phyloP scores from a whole-genome alignment of 2,797 vertebrate genomes.

The Trachurus trachurus region DNA sequence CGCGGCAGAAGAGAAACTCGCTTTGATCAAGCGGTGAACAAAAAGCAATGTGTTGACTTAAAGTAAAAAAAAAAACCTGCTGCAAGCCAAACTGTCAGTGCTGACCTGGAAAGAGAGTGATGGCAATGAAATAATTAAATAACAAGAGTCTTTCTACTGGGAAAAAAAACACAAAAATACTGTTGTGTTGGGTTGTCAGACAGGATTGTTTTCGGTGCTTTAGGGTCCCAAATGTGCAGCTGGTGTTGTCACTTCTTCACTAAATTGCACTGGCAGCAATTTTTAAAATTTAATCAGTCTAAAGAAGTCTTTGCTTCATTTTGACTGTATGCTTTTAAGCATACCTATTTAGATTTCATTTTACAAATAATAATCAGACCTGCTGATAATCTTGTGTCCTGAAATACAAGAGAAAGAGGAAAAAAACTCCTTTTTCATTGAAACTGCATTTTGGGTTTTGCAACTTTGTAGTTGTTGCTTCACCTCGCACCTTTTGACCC shows the following conservation, averaged over 20 bases:
- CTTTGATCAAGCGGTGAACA: slow-evolving; percentile 4
- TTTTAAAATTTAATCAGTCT: neutral
- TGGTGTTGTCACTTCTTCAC: neutral
- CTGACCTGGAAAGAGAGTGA: neutral
- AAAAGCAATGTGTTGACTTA: slow-evolving; percentile 3
- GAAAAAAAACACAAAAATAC: neutral
- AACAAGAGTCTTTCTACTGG: neutral
- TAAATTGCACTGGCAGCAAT: no score
- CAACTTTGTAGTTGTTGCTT: neutral
- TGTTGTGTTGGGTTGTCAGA: neutral
- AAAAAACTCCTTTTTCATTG: no score
- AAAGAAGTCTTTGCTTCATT: neutral
- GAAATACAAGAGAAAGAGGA: no score
- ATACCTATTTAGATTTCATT: neutral
- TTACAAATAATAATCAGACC: neutral
- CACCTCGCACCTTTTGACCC: neutral
- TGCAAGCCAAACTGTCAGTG: slow-evolving; percentile 3
- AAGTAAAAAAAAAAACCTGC: neutral
- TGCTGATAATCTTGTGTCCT: neutral
- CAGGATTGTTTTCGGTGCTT: neutral
- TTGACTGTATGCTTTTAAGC: neutral
- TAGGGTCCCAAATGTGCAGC: neutral
- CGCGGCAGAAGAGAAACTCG: neutral
- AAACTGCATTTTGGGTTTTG: neutral
- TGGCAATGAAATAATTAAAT: neutral